A percentile compares a stretch with the other conserved stretches of the same genome.
Conservation (phyloP, 2,113 vertebrate genomes). For the Ceratotherium simum region DNA sequence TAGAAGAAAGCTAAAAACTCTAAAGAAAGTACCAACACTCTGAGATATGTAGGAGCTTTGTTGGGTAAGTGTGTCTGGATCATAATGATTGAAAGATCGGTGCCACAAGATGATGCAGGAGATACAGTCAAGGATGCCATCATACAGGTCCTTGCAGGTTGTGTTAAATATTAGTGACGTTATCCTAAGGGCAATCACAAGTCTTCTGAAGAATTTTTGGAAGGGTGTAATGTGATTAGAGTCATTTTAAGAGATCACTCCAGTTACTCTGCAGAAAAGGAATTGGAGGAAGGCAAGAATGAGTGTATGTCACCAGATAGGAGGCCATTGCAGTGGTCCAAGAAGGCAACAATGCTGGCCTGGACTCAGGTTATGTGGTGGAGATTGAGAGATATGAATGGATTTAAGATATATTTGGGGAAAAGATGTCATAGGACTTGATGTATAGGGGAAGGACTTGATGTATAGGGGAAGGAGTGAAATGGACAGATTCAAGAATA, state of each 20-base stretch:
- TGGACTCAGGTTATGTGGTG: no score
- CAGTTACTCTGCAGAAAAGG: background rate
- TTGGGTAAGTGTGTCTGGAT: background rate
- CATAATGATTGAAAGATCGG: background rate
- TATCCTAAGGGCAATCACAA: background rate
- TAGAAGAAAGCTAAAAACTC: background rate
- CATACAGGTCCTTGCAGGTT: background rate
- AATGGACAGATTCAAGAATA: background rate
- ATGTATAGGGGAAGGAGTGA: background rate
- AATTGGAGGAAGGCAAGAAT: background rate
- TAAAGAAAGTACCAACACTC: background rate
- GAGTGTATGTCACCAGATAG: background rate
- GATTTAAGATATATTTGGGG: background rate
- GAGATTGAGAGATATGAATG: background rate
- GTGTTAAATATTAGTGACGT: background rate
- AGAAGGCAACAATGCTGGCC: background rate
- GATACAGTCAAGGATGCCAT: no score
- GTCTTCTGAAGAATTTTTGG: background rate
- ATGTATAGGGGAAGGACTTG: background rate
- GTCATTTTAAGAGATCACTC: background rate
- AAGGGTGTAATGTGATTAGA: background rate
- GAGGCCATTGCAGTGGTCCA: background rate
- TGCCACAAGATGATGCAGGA: background rate
- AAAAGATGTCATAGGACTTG: background rate
- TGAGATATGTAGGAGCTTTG: background rate